These are phyloP conservation scores for Thalassophryne amazonica DNA, from an alignment of 2,797 vertebrate genomes.

Conservation along the genomic window DNA sequence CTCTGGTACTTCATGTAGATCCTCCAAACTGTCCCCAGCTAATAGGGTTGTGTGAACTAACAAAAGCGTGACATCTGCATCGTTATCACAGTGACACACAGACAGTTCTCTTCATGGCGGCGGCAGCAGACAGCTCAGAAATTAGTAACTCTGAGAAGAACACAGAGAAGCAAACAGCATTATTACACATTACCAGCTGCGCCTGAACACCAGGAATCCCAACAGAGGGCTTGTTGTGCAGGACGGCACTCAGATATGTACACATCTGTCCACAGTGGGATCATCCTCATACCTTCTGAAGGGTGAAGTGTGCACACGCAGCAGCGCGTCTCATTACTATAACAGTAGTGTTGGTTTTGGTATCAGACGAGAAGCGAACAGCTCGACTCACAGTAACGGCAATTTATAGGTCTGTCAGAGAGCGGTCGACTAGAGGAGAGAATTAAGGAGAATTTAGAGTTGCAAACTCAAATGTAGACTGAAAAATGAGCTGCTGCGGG, in stretches of 20 bases:
- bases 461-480: slow-evolving; percentile 43
- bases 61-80: slow-evolving; percentile 38
- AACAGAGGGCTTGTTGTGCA: slow-evolving; percentile 11
- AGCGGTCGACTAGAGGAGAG: slow-evolving; percentile 19
- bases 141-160: slow-evolving; percentile 41
- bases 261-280: slow-evolving; percentile 18
- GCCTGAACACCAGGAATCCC: slow-evolving; percentile 44
- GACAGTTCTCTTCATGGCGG: slow-evolving; percentile 32
- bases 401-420: slow-evolving; percentile 29
- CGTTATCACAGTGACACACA: slow-evolving; percentile 31
- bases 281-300: slow-evolving; percentile 30
- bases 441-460: slow-evolving; percentile 27
- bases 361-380: slow-evolving; percentile 9
- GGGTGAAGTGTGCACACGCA: slow-evolving; percentile 46
- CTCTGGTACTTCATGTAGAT: slow-evolving; percentile 12
- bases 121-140: slow-evolving; percentile 36
- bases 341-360: slow-evolving; percentile 42
- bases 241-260: slow-evolving; percentile 6
- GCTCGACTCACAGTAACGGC: slow-evolving; percentile 22
- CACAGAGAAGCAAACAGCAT: slow-evolving; percentile 38
- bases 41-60: slow-evolving; percentile 56
- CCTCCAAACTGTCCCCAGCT: slow-evolving; percentile 40
- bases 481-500: slow-evolving; percentile 29
- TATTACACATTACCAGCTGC: slow-evolving; percentile 52
- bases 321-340: slow-evolving; percentile 51